Evolutionary conservation across 2,888 invertebrate species (phyloP).

Genomic region (Salpingus planirostris): DNA sequence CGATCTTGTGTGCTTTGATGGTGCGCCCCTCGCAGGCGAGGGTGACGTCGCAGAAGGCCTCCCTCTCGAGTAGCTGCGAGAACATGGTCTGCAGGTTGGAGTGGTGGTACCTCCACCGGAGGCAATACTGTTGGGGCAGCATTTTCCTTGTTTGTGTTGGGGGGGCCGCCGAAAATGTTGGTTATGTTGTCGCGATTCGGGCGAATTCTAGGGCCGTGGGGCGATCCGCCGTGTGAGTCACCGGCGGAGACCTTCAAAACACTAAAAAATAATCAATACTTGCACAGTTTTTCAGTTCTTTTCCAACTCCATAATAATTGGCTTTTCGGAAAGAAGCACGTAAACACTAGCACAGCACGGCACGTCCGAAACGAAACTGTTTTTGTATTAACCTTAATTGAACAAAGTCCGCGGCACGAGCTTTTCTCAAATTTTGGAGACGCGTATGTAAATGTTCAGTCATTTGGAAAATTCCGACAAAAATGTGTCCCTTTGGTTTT

Average conservation of each 20-base stretch:
- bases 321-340: too few species aligned
- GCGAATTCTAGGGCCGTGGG: constrained; percentile 8
- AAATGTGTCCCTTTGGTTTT: constrained; percentile 42
- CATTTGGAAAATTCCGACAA: constrained; percentile 57
- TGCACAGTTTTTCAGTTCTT: constrained; percentile 28
- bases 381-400: constrained; percentile 17
- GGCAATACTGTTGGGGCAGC: constrained; percentile 84
- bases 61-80: constrained; percentile 75
- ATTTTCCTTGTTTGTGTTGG: constrained; percentile 41
- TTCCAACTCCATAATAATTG: too few species aligned
- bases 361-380: too few species aligned
- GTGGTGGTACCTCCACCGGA: constrained; percentile 90
- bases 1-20: constrained; percentile 74
- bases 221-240: constrained; percentile 25
- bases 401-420: constrained; percentile 24
- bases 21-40: constrained; percentile 78
- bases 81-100: constrained; percentile 85
- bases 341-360: constrained; percentile 17
- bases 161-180: not conserved
- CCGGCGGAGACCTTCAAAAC: constrained; percentile 34
- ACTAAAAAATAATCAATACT: constrained; percentile 39
- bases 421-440: constrained; percentile 40
- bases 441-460: constrained; percentile 45
- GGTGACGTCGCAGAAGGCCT: constrained; percentile 85
- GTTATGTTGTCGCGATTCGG: constrained; percentile 19